Evolutionary conservation across 2,113 vertebrate species (phyloP), one percentile per base, ranked within the genome.

Genomic region (Syngnathus floridae): DNA sequence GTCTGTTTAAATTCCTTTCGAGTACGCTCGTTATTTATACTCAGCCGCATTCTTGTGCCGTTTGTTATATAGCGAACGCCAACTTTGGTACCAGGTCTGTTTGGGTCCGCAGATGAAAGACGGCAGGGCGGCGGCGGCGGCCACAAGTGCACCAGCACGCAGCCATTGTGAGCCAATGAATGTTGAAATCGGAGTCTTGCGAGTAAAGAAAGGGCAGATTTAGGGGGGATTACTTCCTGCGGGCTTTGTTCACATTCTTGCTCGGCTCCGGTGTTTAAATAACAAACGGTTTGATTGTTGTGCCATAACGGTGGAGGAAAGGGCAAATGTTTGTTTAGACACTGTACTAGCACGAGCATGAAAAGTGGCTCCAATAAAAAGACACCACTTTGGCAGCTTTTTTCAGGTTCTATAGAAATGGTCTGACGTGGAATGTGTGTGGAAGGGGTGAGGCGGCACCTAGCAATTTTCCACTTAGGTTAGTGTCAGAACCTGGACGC

Each of bases 201-300:
- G 10, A 45, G 38, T 22, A 43, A 43, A 61, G 59, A 61, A 61
- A 43, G 40, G 40, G 40, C 59, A 61, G 59, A 43, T 61, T 61
- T 61, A 61, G 59, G 35, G 13, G 59, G 40, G 59, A 61, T 61
- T 61, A 61, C 59, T 61, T 61, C 59, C 59, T 61, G 59, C 43
- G 59, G 59, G 43, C 59, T 61, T 61, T 43, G 59, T 61, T 38
- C 43, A 61, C 59, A 61, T 61, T 61, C 59, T 61, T 61, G 59
- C 21, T 43, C 40, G 40, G 21, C 59, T 61, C 11, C n/a, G 40
- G 59, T 61, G 38, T 61, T 61, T 61, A 43, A 45, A 61, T 43
- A 41, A 36, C 59, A 61, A 61, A 43, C 40, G 38, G 38, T 61
- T 61, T 41, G 59, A 61, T 61, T 61, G 59, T 61, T 61, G 59